phyloP scores from a whole-genome alignment of 2,888 invertebrate genomes.

The Entomobrya multifasciata region DNA sequence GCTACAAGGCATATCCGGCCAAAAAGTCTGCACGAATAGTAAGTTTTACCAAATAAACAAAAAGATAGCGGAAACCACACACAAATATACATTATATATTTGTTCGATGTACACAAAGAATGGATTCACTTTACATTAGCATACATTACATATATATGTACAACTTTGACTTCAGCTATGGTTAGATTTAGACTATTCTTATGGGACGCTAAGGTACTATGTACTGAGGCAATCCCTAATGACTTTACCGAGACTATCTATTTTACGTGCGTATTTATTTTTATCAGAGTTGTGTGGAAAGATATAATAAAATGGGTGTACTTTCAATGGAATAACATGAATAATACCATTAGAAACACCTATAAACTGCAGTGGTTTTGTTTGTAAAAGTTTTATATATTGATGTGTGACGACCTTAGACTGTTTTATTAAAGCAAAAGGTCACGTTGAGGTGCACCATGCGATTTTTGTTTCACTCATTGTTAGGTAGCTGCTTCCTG shows the following conservation, averaged over 20 bases:
- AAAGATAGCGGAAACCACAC: neutral
- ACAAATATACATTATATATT: constrained; percentile 4
- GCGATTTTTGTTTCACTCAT: too few relatives aligned
- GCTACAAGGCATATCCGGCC: constrained; percentile 37
- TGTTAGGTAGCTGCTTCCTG: too few relatives aligned
- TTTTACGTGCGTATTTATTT: constrained; percentile 23
- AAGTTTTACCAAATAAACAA: constrained; percentile 20
- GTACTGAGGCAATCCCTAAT: constrained; percentile 15
- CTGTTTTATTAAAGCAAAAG: too few relatives aligned
- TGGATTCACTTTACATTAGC: neutral
- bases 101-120: too few relatives aligned
- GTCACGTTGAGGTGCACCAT: too few relatives aligned
- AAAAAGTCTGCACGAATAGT: constrained; percentile 27
- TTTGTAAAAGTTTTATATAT: too few relatives aligned
- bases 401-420: too few relatives aligned
- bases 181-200: constrained; percentile 33
- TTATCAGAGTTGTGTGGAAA: constrained; percentile 26
- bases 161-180: neutral
- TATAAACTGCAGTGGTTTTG: too few relatives aligned
- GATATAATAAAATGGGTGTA: too few relatives aligned
- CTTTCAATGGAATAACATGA: too few relatives aligned
- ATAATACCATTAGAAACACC: too few relatives aligned
- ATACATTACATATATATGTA: neutral
- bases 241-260: constrained; percentile 30
- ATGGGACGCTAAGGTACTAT: constrained; percentile 11